phyloP scores from a whole-genome alignment of 2,888 invertebrate species.

The Nomada flava region DNA sequence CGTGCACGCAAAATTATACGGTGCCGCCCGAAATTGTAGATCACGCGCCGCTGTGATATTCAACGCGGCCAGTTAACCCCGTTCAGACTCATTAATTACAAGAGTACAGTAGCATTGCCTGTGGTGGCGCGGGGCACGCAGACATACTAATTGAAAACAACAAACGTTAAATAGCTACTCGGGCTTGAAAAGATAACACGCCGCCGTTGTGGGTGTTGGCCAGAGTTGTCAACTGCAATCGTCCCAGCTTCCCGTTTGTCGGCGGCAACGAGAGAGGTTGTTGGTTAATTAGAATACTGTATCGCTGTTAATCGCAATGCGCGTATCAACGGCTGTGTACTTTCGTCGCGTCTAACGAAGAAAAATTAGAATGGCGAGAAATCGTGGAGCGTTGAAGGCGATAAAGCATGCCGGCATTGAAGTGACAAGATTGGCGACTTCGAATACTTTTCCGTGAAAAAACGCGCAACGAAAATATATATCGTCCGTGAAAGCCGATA shows the following conservation, averaged over 20 bases:
- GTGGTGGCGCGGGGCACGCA: constrained; percentile 6
- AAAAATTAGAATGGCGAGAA: constrained; percentile 3
- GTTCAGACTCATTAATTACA: constrained; percentile 49
- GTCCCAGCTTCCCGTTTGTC: background rate
- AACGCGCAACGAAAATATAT: constrained; percentile 9
- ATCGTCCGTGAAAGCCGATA: background rate
- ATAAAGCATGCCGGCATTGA: background rate
- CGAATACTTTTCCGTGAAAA: background rate
- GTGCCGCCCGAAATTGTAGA: constrained; percentile 29
- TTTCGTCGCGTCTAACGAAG: constrained; percentile 3
- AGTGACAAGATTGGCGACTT: background rate
- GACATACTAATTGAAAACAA: constrained; percentile 44
- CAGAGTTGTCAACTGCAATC: constrained; percentile 46
- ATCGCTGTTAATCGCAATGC: constrained; percentile 20
- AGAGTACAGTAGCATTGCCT: constrained; percentile 24
- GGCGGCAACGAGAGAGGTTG: background rate
- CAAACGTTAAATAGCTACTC: constrained; percentile 38
- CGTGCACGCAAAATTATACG: constrained; percentile 19
- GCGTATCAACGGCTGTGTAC: constrained; percentile 8
- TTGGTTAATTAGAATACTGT: constrained; percentile 41
- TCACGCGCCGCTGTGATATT: constrained; percentile 23
- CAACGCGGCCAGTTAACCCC: constrained; percentile 21
- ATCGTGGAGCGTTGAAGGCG: background rate
- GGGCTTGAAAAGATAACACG: constrained; percentile 39
- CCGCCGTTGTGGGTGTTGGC: background rate